These are phyloP conservation scores for Onychomys arenicola DNA, from an alignment of 2,797 vertebrate species.

Conservation along the genomic window DNA sequence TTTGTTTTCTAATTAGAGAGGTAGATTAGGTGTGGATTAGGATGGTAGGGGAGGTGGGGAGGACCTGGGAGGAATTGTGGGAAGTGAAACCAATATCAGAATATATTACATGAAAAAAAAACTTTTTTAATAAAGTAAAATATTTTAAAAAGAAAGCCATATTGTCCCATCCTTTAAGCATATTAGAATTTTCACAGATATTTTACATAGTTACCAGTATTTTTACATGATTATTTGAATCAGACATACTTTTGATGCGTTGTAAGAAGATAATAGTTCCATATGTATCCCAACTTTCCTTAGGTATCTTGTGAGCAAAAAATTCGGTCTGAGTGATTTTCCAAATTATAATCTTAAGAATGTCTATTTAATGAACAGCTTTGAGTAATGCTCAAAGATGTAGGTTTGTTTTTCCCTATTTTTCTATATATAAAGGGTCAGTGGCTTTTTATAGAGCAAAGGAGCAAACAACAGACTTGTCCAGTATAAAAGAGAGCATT, in stretches of 20 bases:
- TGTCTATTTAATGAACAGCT: background rate
- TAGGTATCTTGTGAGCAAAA: background rate
- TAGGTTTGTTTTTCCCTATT: background rate
- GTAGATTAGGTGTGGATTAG: too few relatives aligned
- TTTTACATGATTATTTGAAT: background rate
- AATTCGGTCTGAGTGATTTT: background rate
- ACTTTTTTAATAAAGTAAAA: too few relatives aligned
- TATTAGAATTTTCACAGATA: background rate
- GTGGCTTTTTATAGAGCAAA: background rate
- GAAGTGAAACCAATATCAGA: background rate
- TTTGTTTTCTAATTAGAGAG: background rate
- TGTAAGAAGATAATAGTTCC: background rate
- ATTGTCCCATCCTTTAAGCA: background rate
- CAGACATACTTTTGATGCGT: background rate
- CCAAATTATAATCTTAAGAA: background rate
- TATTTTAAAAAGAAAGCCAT: background rate
- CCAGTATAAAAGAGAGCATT: background rate
- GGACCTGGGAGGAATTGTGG: too few relatives aligned
- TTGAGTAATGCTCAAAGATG: accelerated
- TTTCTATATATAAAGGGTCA: background rate
- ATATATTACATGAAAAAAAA: too few relatives aligned
- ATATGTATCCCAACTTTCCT: background rate
- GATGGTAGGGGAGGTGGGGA: too few relatives aligned
- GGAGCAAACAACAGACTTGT: background rate
- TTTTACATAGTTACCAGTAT: background rate